Evolutionary conservation across 2,797 vertebrate genomes (phyloP), one percentile per base, ranked within the genome.

Genomic region (Acipenser ruthenus): DNA sequence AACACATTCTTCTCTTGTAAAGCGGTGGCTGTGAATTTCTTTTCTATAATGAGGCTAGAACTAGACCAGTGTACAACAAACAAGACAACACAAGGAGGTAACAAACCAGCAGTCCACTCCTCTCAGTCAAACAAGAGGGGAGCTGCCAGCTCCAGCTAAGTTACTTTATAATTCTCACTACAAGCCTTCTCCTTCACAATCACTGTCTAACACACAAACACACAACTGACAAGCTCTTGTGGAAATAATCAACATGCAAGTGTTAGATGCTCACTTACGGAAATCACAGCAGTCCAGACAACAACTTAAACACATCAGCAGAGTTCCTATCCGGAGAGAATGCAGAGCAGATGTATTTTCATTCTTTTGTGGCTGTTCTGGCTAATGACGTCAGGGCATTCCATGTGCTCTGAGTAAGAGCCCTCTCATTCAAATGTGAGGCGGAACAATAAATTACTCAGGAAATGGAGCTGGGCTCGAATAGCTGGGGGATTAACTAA

Each of bases 331-430:
- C 78, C 79, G 77, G 78, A 80, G 81, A 86, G 75, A 77, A 76
- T 55, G 52, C 52, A 79, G 72, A 56, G 64, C 63, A 82, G 77
- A 79, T 83, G 78, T 79, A 80, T 87, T 81, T 82, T 86, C 83
- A 86, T 68, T 82, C 84, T 85, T 90, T 88, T 90, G 79, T 80
- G 84, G 84, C 71, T 78, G 86, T 85, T 82, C 88, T 75, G 72
- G 82, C 79, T 87, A 78, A 80, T 91, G 89, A 91, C 88, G 88
- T 91, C 90, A 91, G 87, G 86, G 75, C 88, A 91, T 90, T 90
- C 89, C 88, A 80, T 73, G 69, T 79, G 77, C 82, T 78, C 77
- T 72, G 65, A 62, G 15, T 62, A 63, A 67, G 58, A 61, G 60
- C 47, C 37, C 68, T 58, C 64, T 15, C 48, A 56, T 67, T 55